Evolutionary conservation across 2,797 vertebrate species (phyloP).

Genomic region (Streptopelia turtur): DNA sequence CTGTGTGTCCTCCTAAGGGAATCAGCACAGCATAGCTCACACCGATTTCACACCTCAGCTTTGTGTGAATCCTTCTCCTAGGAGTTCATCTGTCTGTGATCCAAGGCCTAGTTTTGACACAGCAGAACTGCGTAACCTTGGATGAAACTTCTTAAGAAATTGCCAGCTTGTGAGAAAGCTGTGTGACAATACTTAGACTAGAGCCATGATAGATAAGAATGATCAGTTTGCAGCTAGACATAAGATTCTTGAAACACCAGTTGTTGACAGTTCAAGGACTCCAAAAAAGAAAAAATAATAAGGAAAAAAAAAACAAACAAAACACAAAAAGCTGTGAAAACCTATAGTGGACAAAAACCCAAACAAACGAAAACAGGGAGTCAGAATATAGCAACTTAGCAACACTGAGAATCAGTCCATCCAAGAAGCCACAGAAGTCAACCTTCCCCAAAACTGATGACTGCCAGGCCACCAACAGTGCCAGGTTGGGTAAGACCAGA

Average conservation of each 20-base stretch:
- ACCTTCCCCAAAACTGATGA: fast-evolving
- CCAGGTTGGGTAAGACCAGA: background rate
- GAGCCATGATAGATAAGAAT: background rate
- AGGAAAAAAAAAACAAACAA: too few species aligned
- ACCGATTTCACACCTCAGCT: constrained; percentile 25
- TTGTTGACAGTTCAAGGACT: background rate
- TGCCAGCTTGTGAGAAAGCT: constrained; percentile 24
- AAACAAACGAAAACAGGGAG: background rate
- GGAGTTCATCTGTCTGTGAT: constrained; percentile 13
- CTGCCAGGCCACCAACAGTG: background rate
- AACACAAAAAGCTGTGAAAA: background rate
- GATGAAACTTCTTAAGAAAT: background rate
- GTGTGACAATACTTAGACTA: background rate
- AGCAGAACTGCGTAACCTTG: background rate
- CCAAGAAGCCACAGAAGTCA: background rate
- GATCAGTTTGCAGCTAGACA: background rate
- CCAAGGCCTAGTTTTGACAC: constrained; percentile 18
- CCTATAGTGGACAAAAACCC: background rate
- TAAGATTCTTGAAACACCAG: background rate
- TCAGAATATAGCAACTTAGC: background rate
- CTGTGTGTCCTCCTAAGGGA: background rate
- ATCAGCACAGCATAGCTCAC: background rate
- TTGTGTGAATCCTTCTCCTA: background rate
- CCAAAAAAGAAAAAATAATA: background rate
- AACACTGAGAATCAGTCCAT: background rate